Base-by-base conservation (phyloP, 2,888 invertebrate species). In the Synergus gifuensis region DNA sequence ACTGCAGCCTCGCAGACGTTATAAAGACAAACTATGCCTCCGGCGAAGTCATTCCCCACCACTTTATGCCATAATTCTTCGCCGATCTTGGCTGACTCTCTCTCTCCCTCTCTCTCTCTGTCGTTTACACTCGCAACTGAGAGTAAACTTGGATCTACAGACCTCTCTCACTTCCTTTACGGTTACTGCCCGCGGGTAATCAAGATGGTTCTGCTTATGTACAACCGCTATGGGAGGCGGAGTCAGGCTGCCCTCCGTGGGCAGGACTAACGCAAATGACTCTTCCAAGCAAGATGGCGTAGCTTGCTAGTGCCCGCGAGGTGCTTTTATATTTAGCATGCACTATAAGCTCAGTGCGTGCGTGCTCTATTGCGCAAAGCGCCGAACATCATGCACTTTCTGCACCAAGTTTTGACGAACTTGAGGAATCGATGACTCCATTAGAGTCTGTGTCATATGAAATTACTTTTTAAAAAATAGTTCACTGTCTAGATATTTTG, bases 231-330 rank as follows among this genome's bases (percentile, higher is more conserved):
- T 91, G 90, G 92, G 93, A 92, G 93, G 93, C 93, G 93, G 93
- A 92, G 93, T 90, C 92, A 92, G 89, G 88, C 88, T 90, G 91
- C 91, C 90, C 89, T 90, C 93, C 92, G 93, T 93, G 93, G 93
- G 93, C 93, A 92, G 93, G 93, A 91, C 93, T 92, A 92, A 91
- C 91, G 91, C 90, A 92, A 92, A 93, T 93, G 93, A 93, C 93
- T 93, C 93, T 92, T 92, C 90, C 88, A 90, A 91, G 92, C 93
- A 93, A 93, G 93, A 93, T 93, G 93, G 93, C 93, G 93, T 90
- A 88, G 86, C 82, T 84, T 86, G 82, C 80, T 81, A 81, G 83
- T 86, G 87, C 87, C 87, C 86, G 87, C 86, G 87, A 89, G 87
- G 85, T 88, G 86, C 88, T 88, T 89, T 90, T 90, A 90, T 90